Base-by-base conservation (phyloP, 1,140 invertebrate species). In the Hylaeus volcanicus region DNA sequence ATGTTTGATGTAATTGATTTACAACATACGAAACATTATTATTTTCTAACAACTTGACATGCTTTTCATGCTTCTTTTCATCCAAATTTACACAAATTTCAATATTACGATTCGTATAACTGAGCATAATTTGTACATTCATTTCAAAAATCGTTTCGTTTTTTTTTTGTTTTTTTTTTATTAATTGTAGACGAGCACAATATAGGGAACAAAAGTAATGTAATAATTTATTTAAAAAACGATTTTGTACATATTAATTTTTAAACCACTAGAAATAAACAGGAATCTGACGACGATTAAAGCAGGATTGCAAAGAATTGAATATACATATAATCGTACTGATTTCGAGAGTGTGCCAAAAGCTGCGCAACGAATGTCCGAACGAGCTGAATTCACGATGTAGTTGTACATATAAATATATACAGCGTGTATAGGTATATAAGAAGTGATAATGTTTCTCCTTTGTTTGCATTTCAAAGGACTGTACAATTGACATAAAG, bases 381-480 rank as follows among this genome's bases (percentile, higher is more conserved):
- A 2, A 69, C 9, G 37, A 12, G 45, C 6, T 53, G 37, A 69
- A 77, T 70, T 71, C 14, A 77, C n/a, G 69, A 53, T 53, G 12
- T 53, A 14, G 6, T 53, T 70, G 66, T 71, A 71, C 4, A 68
- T 68, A 68, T 68, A 68, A 68, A 12, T 68, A 37, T 51, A 60
- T 60, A 75, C 41, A 3, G 14, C 69, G 39, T 5, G 14, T 12
- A 15, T 51, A 71, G 5, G n/a, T 51, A n/a, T 61, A 58, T 43
- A 78, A 72, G 39, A 14, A 5, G 11, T 61, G 45, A 60, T 14
- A 11, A 53, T 51, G 61, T 58, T 45, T 58, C 51, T 58, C 41
- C 43, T 77, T 71, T 70, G 75, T 51, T 70, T n/a, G n/a, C 37
- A 51, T 56, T 70, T 71, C 55, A 26, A 51, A 61, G 37, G 5